Conservation (phyloP, 2,797 vertebrate species). For the Eleutherodactylus coqui region DNA sequence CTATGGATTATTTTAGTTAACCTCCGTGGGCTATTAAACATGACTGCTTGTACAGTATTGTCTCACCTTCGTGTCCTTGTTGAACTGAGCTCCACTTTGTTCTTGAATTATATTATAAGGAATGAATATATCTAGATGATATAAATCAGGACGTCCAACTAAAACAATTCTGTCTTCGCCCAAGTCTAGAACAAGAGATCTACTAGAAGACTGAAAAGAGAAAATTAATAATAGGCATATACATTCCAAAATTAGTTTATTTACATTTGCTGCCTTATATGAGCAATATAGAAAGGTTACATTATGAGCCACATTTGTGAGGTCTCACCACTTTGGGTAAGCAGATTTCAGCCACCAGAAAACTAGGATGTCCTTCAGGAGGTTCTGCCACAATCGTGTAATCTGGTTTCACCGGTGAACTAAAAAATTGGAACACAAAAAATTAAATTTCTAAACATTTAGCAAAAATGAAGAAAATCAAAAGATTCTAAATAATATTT, state of each 20-base stretch:
- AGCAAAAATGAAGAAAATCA: background rate
- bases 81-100: conserved; percentile 82
- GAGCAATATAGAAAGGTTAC: background rate
- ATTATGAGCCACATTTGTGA: background rate
- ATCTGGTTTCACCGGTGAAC: conserved; percentile 68
- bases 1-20: background rate
- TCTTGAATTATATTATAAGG: conserved; percentile 79
- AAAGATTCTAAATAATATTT: background rate
- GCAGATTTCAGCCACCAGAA: conserved; percentile 84
- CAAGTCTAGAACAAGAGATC: conserved; percentile 79
- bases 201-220: conserved; percentile 67
- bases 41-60: background rate
- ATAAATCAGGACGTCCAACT: conserved; percentile 78
- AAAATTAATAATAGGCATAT: background rate
- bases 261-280: too few relatives aligned
- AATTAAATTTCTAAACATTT: background rate
- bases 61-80: conserved; percentile 80
- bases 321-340: conserved; percentile 86
- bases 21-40: background rate
- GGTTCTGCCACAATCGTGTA: conserved; percentile 78
- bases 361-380: conserved; percentile 75
- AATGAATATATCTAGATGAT: conserved; percentile 81
- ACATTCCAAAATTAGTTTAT: too few relatives aligned
- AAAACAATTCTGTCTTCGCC: conserved; percentile 86
- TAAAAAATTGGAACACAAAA: background rate